Evolutionary conservation across 2,888 invertebrate genomes (phyloP).

Genomic region (Antheraea assamensis): DNA sequence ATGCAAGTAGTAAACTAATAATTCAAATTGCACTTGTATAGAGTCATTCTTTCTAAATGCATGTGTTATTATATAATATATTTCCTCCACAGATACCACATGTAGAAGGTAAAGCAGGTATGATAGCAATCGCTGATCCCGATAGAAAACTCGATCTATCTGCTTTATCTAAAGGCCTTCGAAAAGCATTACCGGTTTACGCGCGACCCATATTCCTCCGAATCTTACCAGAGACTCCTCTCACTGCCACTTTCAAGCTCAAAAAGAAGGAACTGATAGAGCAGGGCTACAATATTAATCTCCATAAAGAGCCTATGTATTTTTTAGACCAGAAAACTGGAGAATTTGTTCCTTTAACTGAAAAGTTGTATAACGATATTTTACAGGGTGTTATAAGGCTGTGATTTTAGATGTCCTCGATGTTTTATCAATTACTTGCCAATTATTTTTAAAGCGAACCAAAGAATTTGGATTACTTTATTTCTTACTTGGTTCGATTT

Average conservation of each 20-base stretch:
- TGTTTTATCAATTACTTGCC: neutral
- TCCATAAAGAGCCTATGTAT: constrained; percentile 87
- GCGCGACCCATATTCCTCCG: constrained; percentile 95
- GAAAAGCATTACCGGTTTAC: constrained; percentile 87
- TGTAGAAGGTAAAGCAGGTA: constrained; percentile 94
- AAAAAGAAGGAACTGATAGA: constrained; percentile 93
- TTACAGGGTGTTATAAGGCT: constrained; percentile 76
- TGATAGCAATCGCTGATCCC: constrained; percentile 94
- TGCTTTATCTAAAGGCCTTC: constrained; percentile 61
- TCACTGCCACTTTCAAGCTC: constrained; percentile 95
- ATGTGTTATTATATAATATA: neutral
- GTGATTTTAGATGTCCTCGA: constrained; percentile 52
- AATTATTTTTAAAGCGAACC: neutral
- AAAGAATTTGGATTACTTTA: neutral
- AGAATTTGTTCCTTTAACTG: constrained; percentile 72
- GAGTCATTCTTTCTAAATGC: neutral
- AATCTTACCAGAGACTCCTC: constrained; percentile 87
- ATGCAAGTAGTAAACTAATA: too few relatives aligned
- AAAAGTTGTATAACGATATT: constrained; percentile 74
- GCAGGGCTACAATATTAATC: constrained; percentile 87
- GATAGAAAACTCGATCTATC: constrained; percentile 84
- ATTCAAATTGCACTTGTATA: too few relatives aligned
- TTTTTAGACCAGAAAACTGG: constrained; percentile 78
- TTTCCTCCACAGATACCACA: constrained; percentile 84
- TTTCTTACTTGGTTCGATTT: neutral